Percentiles rank a stretch among this genome's conserved stretches.
Evolutionary conservation across 1,140 invertebrate genomes (phyloP).

Genomic region (Cydia pomonella): DNA sequence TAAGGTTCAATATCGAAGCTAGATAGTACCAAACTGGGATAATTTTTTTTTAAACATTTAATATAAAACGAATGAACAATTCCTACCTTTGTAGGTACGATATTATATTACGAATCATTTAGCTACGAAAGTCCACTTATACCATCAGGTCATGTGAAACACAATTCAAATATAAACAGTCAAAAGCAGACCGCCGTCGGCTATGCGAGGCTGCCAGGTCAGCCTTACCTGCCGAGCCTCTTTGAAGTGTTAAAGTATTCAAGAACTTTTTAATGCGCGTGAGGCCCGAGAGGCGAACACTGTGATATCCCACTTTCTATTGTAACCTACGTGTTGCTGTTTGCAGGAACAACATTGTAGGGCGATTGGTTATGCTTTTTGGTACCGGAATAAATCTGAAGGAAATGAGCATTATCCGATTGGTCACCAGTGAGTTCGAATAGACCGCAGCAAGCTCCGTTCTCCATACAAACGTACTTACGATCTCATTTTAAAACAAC

Average conservation of each 20-base stretch:
- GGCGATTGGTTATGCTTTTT: not conserved
- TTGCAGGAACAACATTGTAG: not conserved
- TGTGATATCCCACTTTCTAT: not conserved
- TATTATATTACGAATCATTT: no score
- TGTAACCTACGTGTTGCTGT: not conserved
- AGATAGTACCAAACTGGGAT: not conserved
- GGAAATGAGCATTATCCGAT: not conserved
- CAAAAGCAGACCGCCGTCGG: not conserved
- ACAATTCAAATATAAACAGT: constrained; percentile 3
- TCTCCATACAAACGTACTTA: no score
- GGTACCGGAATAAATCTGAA: not conserved
- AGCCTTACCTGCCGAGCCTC: not conserved
- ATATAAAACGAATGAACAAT: not conserved
- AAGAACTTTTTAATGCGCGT: not conserved
- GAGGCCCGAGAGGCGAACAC: not conserved
- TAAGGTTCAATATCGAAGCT: not conserved
- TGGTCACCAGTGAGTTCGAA: not conserved
- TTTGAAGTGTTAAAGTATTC: constrained; percentile 9
- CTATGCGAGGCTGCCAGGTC: not conserved
- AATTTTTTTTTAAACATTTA: no score
- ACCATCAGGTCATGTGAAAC: not conserved
- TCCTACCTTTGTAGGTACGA: not conserved
- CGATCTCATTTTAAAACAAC: no score
- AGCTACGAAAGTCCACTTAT: not conserved
- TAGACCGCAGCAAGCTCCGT: no score